Conservation (phyloP, 2,113 vertebrate species). For the Ptilonorhynchus violaceus region DNA sequence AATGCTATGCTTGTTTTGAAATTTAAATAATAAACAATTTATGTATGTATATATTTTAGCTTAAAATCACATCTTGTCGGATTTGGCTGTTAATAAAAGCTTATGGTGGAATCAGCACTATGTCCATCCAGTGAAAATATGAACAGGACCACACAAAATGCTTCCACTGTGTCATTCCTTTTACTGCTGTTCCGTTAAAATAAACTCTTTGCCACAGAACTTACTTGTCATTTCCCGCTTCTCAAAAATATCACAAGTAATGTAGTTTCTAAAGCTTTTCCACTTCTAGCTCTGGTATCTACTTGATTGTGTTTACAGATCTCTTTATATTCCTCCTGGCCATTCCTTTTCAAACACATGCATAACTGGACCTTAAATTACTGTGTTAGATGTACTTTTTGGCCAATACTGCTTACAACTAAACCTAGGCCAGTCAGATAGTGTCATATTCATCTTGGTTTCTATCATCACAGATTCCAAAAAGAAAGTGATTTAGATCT, state of each 20-base stretch:
- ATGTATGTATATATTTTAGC: constrained; percentile 64
- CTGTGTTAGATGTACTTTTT: constrained; percentile 25
- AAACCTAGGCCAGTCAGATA: background rate
- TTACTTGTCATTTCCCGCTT: constrained; percentile 67
- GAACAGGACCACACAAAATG: constrained; percentile 76
- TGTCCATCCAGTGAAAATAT: constrained; percentile 71
- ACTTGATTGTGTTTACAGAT: constrained; percentile 27
- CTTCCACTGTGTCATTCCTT: constrained; percentile 71
- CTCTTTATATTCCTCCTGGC: constrained; percentile 26
- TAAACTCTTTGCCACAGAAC: constrained; percentile 69
- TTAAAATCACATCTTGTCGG: constrained; percentile 71
- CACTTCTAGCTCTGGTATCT: constrained; percentile 44
- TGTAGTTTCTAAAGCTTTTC: constrained; percentile 39
- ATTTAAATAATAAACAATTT: constrained; percentile 76
- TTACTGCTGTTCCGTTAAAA: constrained; percentile 67
- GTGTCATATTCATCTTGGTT: background rate
- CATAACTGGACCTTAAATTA: constrained; percentile 11
- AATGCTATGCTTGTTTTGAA: constrained; percentile 72
- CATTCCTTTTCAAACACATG: constrained; percentile 16
- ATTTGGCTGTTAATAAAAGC: constrained; percentile 71
- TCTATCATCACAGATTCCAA: constrained; percentile 19
- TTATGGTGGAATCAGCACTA: constrained; percentile 48
- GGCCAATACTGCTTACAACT: background rate
- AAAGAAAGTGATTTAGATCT: background rate
- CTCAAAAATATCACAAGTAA: constrained; percentile 50